phyloP scores from a whole-genome alignment of 2,888 invertebrate species.

The Dascillus cervinus region DNA sequence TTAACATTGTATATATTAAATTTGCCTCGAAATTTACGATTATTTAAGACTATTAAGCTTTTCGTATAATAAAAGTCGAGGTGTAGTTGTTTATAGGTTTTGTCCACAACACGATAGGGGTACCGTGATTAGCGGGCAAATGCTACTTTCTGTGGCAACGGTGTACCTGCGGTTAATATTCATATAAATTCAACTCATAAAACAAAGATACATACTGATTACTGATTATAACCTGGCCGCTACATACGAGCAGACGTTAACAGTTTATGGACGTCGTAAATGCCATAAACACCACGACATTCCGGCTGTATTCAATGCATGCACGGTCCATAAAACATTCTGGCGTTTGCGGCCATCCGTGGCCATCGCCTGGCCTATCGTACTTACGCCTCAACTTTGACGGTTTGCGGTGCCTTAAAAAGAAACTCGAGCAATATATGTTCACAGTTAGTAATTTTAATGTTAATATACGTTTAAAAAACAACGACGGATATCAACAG shows the following conservation, averaged over 20 bases:
- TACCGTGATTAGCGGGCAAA: constrained; percentile 14
- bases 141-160: constrained; percentile 31
- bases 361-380: constrained; percentile 17
- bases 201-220: constrained; percentile 41
- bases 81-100: constrained; percentile 29
- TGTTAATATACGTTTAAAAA: no score
- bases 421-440: constrained; percentile 19
- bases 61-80: constrained; percentile 33
- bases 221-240: constrained; percentile 37
- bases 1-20: constrained; percentile 24
- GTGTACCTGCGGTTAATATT: constrained; percentile 32
- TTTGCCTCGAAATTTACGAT: constrained; percentile 31
- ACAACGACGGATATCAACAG: no score
- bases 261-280: constrained; percentile 39
- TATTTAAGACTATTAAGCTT: constrained; percentile 32
- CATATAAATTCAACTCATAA: constrained; percentile 35
- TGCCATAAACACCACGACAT: constrained; percentile 38
- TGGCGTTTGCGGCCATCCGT: constrained; percentile 18
- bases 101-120: constrained; percentile 24
- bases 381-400: constrained; percentile 19
- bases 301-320: constrained; percentile 28
- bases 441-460: no score
- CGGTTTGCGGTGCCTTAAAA: constrained; percentile 25
- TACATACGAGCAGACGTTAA: constrained; percentile 34
- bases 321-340: constrained; percentile 24